phyloP scores from a whole-genome alignment of 2,797 vertebrate genomes.

The Melopsittacus undulatus region DNA sequence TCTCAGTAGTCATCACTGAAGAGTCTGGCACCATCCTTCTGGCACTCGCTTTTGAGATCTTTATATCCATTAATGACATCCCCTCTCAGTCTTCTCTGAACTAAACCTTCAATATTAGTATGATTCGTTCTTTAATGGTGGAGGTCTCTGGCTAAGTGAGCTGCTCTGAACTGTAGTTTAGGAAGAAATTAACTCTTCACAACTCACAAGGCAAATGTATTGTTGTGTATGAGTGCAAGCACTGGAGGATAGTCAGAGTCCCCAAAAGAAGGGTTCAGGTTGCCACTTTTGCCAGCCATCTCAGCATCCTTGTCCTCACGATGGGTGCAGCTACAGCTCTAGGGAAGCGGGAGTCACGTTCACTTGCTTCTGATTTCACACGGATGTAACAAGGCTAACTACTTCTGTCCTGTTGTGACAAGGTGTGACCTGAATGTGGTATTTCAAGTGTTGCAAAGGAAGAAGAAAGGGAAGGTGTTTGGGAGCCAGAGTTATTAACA shows the following conservation, averaged over 20 bases:
- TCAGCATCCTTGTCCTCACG: fast-evolving
- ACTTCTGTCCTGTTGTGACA: not conserved
- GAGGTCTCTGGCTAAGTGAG: not conserved
- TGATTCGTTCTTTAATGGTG: not conserved
- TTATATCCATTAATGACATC: not conserved
- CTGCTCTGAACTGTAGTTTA: not conserved
- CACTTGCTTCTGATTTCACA: not conserved
- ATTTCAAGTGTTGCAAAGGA: not conserved
- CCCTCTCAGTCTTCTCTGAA: not conserved
- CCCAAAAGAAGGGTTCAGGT: not conserved
- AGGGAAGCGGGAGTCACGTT: not conserved
- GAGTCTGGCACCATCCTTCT: not conserved
- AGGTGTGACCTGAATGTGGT: not conserved
- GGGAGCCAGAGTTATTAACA: not conserved
- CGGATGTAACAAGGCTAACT: fast-evolving
- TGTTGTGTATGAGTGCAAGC: not conserved
- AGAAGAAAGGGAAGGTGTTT: not conserved
- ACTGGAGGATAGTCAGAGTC: not conserved
- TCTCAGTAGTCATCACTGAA: not conserved
- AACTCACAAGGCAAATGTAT: not conserved
- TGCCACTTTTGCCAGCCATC: fast-evolving
- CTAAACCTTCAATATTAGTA: not conserved
- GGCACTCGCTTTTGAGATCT: not conserved
- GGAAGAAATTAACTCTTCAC: not conserved
- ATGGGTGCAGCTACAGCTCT: fast-evolving